Evolutionary conservation across 2,113 vertebrate genomes (phyloP).

Genomic region (Dromiciops gliroides): DNA sequence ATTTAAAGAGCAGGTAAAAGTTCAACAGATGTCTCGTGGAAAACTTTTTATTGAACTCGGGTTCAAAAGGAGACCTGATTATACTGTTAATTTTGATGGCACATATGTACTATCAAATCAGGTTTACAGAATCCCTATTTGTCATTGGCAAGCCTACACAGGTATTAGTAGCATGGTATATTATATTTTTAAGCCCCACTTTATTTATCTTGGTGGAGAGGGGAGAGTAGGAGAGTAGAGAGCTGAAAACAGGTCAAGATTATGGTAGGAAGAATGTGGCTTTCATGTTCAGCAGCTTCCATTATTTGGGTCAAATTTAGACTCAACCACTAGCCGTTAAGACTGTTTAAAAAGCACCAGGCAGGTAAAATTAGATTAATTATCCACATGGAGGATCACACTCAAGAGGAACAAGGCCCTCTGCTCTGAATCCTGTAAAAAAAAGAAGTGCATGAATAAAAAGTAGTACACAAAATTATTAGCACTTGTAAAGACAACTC

Average conservation of each 20-base stretch:
- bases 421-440: slow-evolving; percentile 43
- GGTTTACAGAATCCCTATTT: background rate
- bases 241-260: background rate
- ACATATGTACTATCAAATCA: background rate
- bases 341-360: background rate
- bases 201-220: background rate
- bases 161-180: background rate
- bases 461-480: background rate
- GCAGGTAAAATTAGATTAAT: slow-evolving; percentile 29
- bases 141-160: background rate
- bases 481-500: background rate
- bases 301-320: background rate
- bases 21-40: background rate
- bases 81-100: background rate
- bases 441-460: slow-evolving; percentile 1
- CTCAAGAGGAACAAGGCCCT: slow-evolving; percentile 59
- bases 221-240: background rate
- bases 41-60: background rate
- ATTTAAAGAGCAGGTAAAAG: background rate
- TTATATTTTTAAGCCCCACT: background rate
- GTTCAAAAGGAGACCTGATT: background rate
- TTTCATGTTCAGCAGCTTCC: background rate
- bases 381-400: slow-evolving; percentile 50
- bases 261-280: background rate
- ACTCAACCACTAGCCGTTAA: too few species aligned